Evolutionary conservation across 1,140 invertebrate genomes (phyloP).

Genomic region (Achroia grisella): DNA sequence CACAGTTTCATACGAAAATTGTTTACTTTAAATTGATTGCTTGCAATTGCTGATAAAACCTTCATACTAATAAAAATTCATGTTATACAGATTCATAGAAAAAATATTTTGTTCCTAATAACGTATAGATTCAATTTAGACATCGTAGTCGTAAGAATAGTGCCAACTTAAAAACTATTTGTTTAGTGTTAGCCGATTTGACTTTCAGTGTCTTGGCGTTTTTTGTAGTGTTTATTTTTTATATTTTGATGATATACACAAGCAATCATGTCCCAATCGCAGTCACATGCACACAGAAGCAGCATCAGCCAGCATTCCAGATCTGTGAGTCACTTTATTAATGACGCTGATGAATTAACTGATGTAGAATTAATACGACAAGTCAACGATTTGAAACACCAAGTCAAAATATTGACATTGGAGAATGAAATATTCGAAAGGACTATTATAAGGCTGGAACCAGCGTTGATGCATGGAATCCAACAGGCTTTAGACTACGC

Average conservation of each 20-base stretch:
- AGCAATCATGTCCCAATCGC: constrained; percentile 12
- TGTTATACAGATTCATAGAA: too few relatives aligned
- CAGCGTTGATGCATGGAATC: constrained; percentile 47
- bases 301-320: constrained; percentile 41
- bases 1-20: too few relatives aligned
- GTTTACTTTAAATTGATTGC: too few relatives aligned
- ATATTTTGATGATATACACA: constrained; percentile 1
- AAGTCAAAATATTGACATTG: constrained; percentile 40
- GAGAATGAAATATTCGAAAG: constrained; percentile 64
- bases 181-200: constrained; percentile 2
- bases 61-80: too few relatives aligned
- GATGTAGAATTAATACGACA: constrained; percentile 50
- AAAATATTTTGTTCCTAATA: too few relatives aligned
- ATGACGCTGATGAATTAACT: constrained; percentile 43
- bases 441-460: constrained; percentile 54
- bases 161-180: too few relatives aligned
- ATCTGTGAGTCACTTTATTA: constrained; percentile 34
- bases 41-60: too few relatives aligned
- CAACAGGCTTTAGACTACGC: constrained; percentile 62
- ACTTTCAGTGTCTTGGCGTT: background rate
- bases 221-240: too few relatives aligned
- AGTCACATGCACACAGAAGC: constrained; percentile 28
- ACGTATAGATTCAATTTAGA: too few relatives aligned
- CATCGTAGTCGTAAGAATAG: too few relatives aligned
- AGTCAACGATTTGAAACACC: constrained; percentile 44